Base-by-base conservation (phyloP, 2,113 vertebrate species). In the Campylomormyrus numenius region DNA sequence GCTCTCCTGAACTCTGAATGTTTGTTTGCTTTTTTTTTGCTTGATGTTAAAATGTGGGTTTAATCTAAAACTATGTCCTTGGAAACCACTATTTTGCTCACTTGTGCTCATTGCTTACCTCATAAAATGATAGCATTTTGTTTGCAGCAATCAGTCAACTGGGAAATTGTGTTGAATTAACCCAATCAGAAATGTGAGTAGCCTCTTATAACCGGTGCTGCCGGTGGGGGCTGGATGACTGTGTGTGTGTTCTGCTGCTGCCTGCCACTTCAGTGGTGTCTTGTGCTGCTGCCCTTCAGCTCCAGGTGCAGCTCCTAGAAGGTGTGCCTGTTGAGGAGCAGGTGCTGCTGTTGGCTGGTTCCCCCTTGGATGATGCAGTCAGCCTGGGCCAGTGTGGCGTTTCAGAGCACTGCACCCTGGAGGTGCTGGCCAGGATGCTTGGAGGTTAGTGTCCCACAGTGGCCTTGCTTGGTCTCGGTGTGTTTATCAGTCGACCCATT, bases 241-340 rank as follows among this genome's bases (percentile, higher is more conserved):
- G 5, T 1, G 45, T 31, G 9, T 1, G 42, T 49, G n/a, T 17
- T 21, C 5, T 45, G 9, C 4, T 15, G 13, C 45, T 19, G 7
- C 13, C 5, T 88, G 58, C 19, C 49, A 7, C 27, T 53, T 35
- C 24, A 83, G 8, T 53, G 24, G 9, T 39, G 17, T 89, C 10
- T 15, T 88, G 42, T 93, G 0, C 80, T 88, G 8, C 84, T 87
- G 27, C 93, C 0, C 88, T 88, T 5, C 88, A 97, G 96, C 94
- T 95, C 45, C 96, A 94, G 90, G 92, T 96, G 88, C 95, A 96
- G 93, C 21, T 88, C 90, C 92, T 97, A 46, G 96, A 97, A 91
- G 96, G 96, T 89, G 90, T 97, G 87, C 92, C 91, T 87, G 95
- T 94, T 2, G 95, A 95, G 91, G 95, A 97, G 27, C 96, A 96